phyloP scores from a whole-genome alignment of 2,888 invertebrate genomes.

The Chalcis sispes region DNA sequence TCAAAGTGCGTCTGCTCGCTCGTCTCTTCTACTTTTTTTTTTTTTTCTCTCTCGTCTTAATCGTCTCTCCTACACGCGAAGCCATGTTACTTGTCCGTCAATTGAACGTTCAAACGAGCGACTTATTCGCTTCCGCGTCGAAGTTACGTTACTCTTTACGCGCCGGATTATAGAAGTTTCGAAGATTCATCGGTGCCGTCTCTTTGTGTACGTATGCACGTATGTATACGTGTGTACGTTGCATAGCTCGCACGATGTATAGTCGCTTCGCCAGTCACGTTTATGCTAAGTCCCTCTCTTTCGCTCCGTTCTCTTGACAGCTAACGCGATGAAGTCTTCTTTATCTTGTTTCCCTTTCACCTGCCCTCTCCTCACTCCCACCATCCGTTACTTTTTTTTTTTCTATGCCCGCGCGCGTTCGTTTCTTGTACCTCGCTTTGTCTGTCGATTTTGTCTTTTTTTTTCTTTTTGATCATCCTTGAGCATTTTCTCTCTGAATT shows the following conservation, averaged over 20 bases:
- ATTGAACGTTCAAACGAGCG: neutral
- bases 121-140: constrained; percentile 31
- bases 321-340: constrained; percentile 39
- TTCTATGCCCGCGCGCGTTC: neutral
- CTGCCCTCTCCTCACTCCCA: constrained; percentile 34
- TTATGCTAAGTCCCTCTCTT: constrained; percentile 32
- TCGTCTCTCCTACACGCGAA: too few relatives aligned
- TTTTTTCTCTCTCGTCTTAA: neutral
- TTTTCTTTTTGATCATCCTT: constrained; percentile 7
- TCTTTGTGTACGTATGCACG: neutral
- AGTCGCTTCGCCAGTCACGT: constrained; percentile 32
- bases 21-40: neutral
- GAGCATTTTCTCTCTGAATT: neutral
- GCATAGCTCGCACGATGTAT: neutral
- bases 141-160: neutral
- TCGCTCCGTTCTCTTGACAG: constrained; percentile 12
- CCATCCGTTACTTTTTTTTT: constrained; percentile 20
- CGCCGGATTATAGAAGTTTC: too few relatives aligned
- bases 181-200: neutral
- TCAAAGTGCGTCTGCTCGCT: neutral
- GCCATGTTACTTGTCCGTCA: constrained; percentile 12
- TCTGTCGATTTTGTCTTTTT: neutral
- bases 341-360: constrained; percentile 53
- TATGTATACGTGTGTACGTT: neutral
- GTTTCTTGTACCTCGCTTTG: neutral